A percentile compares a stretch with the other conserved stretches of the same genome.
Conservation (phyloP, 2,888 invertebrate species). For the Cephus sareptanus region DNA sequence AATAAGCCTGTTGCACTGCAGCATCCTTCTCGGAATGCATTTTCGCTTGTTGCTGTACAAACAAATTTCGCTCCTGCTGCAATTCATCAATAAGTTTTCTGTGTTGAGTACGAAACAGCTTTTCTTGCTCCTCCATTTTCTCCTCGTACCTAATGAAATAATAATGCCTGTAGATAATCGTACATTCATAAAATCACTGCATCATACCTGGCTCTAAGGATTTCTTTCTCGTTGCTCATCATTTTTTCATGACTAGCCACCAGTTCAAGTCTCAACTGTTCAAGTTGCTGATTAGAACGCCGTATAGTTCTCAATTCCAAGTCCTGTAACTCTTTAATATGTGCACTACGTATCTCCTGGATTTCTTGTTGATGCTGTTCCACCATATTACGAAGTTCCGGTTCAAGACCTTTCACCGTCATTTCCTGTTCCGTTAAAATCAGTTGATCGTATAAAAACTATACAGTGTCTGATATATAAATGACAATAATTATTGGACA, state of each 20-base stretch:
- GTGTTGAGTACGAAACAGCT: conserved; percentile 41
- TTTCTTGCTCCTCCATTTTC: conserved; percentile 55
- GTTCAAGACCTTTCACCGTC: conserved; percentile 88
- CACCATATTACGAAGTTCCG: conserved; percentile 84
- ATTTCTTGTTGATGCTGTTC: conserved; percentile 78
- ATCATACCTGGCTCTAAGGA: conserved; percentile 69
- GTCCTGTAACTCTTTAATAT: conserved; percentile 76
- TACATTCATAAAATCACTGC: not conserved
- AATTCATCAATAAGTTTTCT: conserved; percentile 47
- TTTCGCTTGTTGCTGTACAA: conserved; percentile 44
- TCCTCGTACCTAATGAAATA: conserved; percentile 44
- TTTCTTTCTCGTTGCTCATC: conserved; percentile 72
- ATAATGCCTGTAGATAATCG: not conserved
- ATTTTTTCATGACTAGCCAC: conserved; percentile 74
- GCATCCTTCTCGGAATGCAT: conserved; percentile 44
- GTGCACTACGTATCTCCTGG: conserved; percentile 75
- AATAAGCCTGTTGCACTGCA: conserved; percentile 37
- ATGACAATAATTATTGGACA: not conserved
- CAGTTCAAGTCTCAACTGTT: conserved; percentile 71
- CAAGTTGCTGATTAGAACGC: conserved; percentile 73
- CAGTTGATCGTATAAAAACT: conserved; percentile 19
- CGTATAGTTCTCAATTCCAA: conserved; percentile 72
- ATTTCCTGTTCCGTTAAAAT: conserved; percentile 71
- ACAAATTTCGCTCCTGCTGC: conserved; percentile 44
- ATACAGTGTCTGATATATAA: not conserved